Conservation (phyloP, 2,113 vertebrate species). For the Agapornis roseicollis region DNA sequence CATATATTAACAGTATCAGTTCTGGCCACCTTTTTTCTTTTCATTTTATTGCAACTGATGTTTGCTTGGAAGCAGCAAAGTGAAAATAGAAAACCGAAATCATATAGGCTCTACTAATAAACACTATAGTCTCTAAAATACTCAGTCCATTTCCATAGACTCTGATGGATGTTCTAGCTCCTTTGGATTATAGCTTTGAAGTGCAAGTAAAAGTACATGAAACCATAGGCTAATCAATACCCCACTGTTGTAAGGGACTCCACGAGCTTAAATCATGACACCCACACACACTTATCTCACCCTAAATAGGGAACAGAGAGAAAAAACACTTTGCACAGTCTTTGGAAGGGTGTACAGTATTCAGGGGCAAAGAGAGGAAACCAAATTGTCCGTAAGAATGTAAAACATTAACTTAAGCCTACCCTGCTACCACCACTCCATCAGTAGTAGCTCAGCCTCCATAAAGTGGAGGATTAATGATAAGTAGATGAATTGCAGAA, state of each 20-base stretch:
- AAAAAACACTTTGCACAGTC: neutral
- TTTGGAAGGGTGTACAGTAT: neutral
- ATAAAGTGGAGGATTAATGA: neutral
- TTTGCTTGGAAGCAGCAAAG: neutral
- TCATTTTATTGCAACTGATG: neutral
- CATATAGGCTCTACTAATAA: neutral
- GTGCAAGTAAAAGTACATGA: neutral
- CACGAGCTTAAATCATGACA: neutral
- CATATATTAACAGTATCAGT: neutral
- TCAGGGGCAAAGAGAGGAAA: neutral
- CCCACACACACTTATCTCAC: neutral
- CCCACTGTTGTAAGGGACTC: neutral
- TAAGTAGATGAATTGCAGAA: neutral
- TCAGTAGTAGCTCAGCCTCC: neutral
- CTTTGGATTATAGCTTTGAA: neutral
- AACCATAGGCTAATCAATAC: neutral
- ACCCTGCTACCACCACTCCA: neutral
- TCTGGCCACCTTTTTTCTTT: neutral
- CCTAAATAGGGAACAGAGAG: rapidly evolving
- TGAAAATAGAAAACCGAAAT: neutral
- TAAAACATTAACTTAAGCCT: neutral
- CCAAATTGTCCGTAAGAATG: neutral
- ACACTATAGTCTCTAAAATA: neutral
- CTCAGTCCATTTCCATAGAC: neutral
- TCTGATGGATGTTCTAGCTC: neutral